Evolutionary conservation across 2,888 invertebrate genomes (phyloP), one percentile per base, ranked within the genome.

Genomic region (Drosophila yooni): DNA sequence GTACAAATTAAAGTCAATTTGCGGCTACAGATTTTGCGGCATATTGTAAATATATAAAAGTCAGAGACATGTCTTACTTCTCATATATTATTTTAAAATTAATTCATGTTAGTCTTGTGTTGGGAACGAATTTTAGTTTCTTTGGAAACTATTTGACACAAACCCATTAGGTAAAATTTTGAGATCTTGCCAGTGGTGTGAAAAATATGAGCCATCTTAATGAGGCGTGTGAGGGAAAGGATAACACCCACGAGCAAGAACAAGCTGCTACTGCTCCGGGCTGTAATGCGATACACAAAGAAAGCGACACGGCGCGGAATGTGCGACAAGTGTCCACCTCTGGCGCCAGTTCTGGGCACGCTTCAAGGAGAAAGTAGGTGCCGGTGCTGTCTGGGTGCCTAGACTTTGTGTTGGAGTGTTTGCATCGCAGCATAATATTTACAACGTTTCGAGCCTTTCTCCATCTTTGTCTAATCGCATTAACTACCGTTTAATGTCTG

Each of bases 401-500:
- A 46, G 61, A 31, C 48, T 46, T 8, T 46, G 7, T 46, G 46
- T 27, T 53, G 25, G 57, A 50, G n/a, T 51, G 40, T 66, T 43
- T 69, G 52, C 52, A 65, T 15, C 18, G 21, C 15, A 59, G 83
- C 63, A 62, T 29, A 78, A 86, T 86, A 78, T 82, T 81, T 86
- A 86, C 86, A 62, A 66, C 67, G 48, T 48, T 43, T 34, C 63
- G 64, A 57, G 56, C 57, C 79, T 65, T 52, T 33, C 61, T 68
- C 59, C 63, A 61, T 63, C 70, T 56, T 38, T 56, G 57, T 59
- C 69, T 79, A 89, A 84, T 89, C 79, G 74, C 13, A 72, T 81
- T 85, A 89, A 86, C 85, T 86, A 89, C 89, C 90, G 85, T 89
- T 89, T 81, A 86, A 89, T 89, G 83, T 89, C 76, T 82, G 78